Evolutionary conservation across 2,113 vertebrate genomes (phyloP).

Genomic region (Meles meles): DNA sequence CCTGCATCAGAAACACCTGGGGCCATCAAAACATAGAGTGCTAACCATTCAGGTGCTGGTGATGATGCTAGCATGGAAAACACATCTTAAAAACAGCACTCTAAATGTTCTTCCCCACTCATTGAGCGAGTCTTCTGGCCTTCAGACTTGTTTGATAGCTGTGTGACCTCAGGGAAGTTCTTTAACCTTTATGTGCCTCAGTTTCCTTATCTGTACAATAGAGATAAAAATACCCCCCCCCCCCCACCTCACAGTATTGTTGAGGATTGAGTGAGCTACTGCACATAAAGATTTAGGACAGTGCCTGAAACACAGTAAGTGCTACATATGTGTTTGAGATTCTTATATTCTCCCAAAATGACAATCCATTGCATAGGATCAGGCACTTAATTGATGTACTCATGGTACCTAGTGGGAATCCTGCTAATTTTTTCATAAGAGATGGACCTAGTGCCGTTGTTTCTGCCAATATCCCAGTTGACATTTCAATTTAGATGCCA

Average conservation of each 20-base stretch:
- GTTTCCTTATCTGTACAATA: neutral
- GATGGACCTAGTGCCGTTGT: neutral
- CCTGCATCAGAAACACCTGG: neutral
- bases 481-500: neutral
- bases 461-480: neutral
- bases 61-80: neutral
- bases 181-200: neutral
- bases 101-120: no score
- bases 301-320: no score
- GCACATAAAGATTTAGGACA: neutral
- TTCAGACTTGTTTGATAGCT: neutral
- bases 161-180: neutral
- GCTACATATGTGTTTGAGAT: fast-evolving
- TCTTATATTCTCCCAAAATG: neutral
- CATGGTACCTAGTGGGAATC: neutral
- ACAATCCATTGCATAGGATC: fast-evolving
- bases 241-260: neutral
- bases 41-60: neutral
- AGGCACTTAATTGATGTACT: neutral
- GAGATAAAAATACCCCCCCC: neutral
- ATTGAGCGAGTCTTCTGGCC: neutral
- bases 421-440: neutral
- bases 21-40: neutral
- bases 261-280: neutral
- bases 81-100: no score